Percentiles rank a stretch among this genome's conserved stretches.
These are phyloP conservation scores for Neoarius graeffei DNA, from an alignment of 2,113 vertebrate species.

Conservation along the genomic window DNA sequence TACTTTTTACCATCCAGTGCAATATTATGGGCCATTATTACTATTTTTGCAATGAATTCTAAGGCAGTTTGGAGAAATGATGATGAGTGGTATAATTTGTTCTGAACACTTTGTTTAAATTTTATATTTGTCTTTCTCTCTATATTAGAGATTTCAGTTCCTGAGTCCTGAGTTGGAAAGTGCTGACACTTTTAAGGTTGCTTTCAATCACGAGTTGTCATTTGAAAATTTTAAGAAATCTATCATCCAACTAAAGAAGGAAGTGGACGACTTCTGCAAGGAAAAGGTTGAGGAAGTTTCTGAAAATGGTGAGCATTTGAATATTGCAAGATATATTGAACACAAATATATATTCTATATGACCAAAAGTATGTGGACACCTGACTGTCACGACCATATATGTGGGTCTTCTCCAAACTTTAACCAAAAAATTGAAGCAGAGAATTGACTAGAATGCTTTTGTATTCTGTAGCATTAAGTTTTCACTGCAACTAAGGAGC, in stretches of 20 bases:
- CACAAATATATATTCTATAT: background rate
- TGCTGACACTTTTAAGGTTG: background rate
- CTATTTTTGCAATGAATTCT: too few species aligned
- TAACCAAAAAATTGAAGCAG: background rate
- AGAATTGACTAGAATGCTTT: background rate
- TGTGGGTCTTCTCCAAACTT: background rate
- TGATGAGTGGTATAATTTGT: background rate
- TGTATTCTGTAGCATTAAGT: too few species aligned
- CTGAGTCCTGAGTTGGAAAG: background rate
- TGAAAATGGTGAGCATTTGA: conserved; percentile 25
- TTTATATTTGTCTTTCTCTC: background rate
- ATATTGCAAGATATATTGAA: background rate
- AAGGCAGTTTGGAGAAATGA: too few species aligned
- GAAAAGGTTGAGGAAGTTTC: conserved; percentile 23
- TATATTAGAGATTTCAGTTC: conserved; percentile 29
- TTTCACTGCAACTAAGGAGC: too few species aligned
- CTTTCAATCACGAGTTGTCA: conserved; percentile 1
- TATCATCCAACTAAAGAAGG: conserved; percentile 43
- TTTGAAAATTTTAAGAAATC: conserved; percentile 45
- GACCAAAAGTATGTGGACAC: background rate
- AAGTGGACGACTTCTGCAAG: conserved; percentile 35
- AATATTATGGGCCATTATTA: too few species aligned
- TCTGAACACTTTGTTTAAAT: background rate
- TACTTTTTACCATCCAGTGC: too few species aligned
- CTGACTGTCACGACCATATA: background rate